Evolutionary conservation across 2,113 vertebrate species (phyloP), one percentile per base, ranked within the genome.

Genomic region (Limanda limanda): DNA sequence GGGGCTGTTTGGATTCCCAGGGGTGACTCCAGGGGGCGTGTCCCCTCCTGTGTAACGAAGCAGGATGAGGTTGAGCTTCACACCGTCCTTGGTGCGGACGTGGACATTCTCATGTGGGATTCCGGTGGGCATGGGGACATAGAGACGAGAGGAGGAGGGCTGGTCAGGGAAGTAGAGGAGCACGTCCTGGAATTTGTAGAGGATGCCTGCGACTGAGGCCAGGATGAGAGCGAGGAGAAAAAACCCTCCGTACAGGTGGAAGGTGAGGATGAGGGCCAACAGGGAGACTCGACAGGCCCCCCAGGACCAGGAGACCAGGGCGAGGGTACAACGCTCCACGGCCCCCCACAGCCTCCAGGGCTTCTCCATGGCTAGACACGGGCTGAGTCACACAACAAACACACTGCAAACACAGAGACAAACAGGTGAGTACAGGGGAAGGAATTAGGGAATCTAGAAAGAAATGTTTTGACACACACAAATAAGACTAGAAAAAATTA

Each of bases 91-190:
- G 89, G 98, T 97, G 94, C 94, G 96, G 88, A 99, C 95, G 89
- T 96, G 97, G 82, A 99, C 95, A 66, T 95, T 98, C 90, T 99
- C 98, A 42, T 98, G 97, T 5, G 97, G 97, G 86, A 99, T 96
- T 68, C 98, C 98, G 5, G 97, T 97, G 31, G 98, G 98, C 95
- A 98, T 95, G 35, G 98, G 98, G 67, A 99, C 97, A 51, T 99
- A 99, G 57, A 99, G 96, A 75, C 98, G 97, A 6, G 98, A 99
- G 9, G 98, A 99, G 2, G 98, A 96, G 20, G 98, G 98, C 90
- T 99, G 98, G 55, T 99, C 97, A 13, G 98, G 98, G 80, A 99
- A 99, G 90, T 99, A 99, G 62, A 99, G 97, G 81, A 99, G 93
- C 42, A 97, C 96, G 78, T 99, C 98, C 92, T 99, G 98, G 91